Base-by-base conservation (phyloP, 2,113 vertebrate species). In the Leptodactylus fuscus region DNA sequence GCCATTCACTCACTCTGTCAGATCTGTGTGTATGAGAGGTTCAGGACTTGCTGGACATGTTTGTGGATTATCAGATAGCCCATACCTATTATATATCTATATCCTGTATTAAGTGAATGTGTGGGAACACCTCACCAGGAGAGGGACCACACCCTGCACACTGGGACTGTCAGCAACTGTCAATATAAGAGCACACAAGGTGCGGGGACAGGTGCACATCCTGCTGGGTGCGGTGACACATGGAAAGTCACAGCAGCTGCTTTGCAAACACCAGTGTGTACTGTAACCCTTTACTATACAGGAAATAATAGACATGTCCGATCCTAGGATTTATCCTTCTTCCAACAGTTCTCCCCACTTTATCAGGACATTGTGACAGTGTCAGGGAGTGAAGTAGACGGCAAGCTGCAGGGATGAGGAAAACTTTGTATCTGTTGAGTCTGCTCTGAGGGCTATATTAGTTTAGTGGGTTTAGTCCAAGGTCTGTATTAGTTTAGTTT, bases 191-290 rank as follows among this genome's bases (percentile, higher is more conserved):
- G 79, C 77, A 69, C 44, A 76, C 15, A 78, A 24, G 51, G 51
- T 62, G 49, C 27, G 44, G 34, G 46, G 70, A 79, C 75, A 85
- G 82, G 82, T 85, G 73, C 58, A 85, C 20, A 85, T 85, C 83
- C 83, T 79, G 83, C 75, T 85, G 9, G 83, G 83, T 58, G 83
- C 24, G 83, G 83, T 53, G 46, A 70, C 34, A 69, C 20, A 36
- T 69, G 48, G 2, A 82, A 81, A 70, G 46, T 44, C 27, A 49
- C 29, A 49, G 18, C 74, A 44, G 18, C 49, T 77, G 48, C 8
- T 76, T 15, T 51, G 51, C 32, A 79, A 38, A 79, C 76, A 79
- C 13, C 46, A 36, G 7, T 1, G 5, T 29, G 5, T 49, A 74
- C 20, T 60, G 76, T 79, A 79, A 79, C 51, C 73, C 73, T 76